Evolutionary conservation across 2,888 invertebrate genomes (phyloP), one percentile per base, ranked within the genome.

Genomic region (Thyatira batis): DNA sequence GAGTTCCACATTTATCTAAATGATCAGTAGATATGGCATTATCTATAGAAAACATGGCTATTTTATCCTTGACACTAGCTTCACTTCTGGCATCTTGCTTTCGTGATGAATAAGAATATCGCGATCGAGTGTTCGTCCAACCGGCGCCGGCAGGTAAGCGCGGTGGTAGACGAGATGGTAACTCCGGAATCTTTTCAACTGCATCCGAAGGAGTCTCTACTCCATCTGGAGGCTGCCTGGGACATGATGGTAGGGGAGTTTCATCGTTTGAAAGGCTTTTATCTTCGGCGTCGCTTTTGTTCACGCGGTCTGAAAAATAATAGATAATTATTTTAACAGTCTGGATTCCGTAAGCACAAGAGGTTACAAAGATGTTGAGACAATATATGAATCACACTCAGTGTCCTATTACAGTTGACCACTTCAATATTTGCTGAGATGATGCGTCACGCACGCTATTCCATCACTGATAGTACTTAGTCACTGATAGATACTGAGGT

Each of bases 11-110:
- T 76, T 92, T 89, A 60, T 89, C 89, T 51, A 92, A 67, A 27
- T 83, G 80, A 58, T 89, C 87, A 13, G 90, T 72, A 57, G 91
- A 88, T 39, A 82, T 72, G 1, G 86, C 70, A 57, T 84, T 84
- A 58, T 92, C 90, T 65, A 90, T 93, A 45, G 96, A 96, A 85
- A 97, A 97, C 95, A 97, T 96, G 55, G 97, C 97, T 71, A 97
- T 97, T 89, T 97, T 97, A 78, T 97, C 97, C 73, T 95, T 94
- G 53, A 97, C 96, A 73, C 96, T 96, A 64, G 94, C 94, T 84
- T 95, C 95, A 61, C 96, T 96, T 75, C 95, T 94, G 67, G 96
- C 95, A 85, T 96, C 96, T 83, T 95, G 95, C 55, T 94, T 92
- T 92, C 95, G 88, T 2, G 91, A 90, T n/a, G 81, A 80, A 59